phyloP scores from a whole-genome alignment of 2,888 invertebrate genomes.

The Anorthoa munda region DNA sequence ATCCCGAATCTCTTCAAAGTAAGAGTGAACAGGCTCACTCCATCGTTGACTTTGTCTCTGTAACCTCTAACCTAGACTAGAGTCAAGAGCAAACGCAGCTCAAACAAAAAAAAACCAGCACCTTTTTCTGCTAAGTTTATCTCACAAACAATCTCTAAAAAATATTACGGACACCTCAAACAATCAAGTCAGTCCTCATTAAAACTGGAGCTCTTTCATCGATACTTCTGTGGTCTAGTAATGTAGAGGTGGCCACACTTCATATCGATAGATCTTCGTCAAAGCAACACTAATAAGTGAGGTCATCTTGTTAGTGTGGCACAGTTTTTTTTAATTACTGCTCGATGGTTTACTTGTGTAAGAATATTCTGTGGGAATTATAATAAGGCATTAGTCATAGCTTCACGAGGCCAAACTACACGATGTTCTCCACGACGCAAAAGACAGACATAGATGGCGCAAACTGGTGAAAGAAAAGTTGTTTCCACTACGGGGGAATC shows the following conservation, averaged over 20 bases:
- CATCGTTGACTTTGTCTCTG: no score
- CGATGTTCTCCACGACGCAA: no score
- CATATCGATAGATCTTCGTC: conserved; percentile 19
- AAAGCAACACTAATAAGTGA: conserved; percentile 16
- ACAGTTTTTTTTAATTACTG: conserved; percentile 3
- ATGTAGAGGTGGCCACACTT: conserved; percentile 9
- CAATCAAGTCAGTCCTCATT: conserved; percentile 19
- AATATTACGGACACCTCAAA: background rate
- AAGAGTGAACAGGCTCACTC: no score
- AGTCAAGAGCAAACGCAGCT: no score
- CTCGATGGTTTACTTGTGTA: background rate
- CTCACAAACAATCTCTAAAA: conserved; percentile 5
- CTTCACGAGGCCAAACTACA: no score
- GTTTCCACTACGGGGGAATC: no score
- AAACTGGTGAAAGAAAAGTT: no score
- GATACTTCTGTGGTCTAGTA: conserved; percentile 10
- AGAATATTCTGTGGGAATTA: background rate
- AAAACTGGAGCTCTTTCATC: conserved; percentile 16
- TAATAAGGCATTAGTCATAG: no score
- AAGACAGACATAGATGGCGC: no score
- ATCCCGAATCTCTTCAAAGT: no score
- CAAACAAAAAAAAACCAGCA: no score
- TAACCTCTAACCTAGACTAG: no score
- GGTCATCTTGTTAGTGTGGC: conserved; percentile 26
- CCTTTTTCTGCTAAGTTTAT: background rate